These are phyloP conservation scores for Baryphthengus martii DNA, from an alignment of 2,113 vertebrate genomes.

Conservation along the genomic window DNA sequence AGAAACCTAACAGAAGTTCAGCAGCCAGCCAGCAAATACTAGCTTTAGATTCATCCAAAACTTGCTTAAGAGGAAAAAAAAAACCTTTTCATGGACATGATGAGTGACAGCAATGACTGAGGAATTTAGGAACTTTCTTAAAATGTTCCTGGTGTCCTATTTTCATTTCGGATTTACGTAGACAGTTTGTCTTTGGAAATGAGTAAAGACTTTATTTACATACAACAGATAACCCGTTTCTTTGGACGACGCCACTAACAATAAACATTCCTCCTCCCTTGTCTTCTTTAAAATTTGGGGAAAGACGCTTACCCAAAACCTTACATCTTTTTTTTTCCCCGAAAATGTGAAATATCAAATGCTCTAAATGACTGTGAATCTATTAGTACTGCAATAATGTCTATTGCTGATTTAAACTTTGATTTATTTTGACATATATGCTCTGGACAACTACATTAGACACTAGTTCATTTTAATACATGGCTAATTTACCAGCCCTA, in stretches of 20 bases:
- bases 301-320: background rate
- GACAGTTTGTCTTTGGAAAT: background rate
- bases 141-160: background rate
- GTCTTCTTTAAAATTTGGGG: background rate
- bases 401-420: background rate
- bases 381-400: background rate
- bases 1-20: background rate
- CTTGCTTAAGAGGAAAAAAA: background rate
- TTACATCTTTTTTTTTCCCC: accelerated
- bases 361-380: background rate
- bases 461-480: background rate
- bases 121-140: background rate
- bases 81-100: background rate
- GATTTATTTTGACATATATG: background rate
- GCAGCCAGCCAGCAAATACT: background rate
- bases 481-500: background rate
- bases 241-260: background rate
- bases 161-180: background rate
- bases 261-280: background rate
- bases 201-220: background rate
- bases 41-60: background rate
- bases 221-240: background rate
- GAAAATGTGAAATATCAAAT: background rate
- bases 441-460: background rate
- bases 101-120: background rate